phyloP scores from a whole-genome alignment of 2,797 vertebrate genomes.

The Sebastes minor region DNA sequence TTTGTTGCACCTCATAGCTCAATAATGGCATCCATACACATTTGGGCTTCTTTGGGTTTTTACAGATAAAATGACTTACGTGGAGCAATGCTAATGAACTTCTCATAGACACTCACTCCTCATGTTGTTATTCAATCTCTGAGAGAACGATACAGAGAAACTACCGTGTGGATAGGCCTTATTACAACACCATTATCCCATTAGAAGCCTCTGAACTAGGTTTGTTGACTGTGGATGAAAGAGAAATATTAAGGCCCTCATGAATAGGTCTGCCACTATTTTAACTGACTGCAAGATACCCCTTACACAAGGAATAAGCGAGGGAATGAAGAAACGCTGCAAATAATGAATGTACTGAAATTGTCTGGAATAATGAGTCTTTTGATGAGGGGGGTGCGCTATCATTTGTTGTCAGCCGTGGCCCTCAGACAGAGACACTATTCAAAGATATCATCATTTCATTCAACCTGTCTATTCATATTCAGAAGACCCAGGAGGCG shows the following conservation, averaged over 20 bases:
- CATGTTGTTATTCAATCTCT: slow-evolving; percentile 26
- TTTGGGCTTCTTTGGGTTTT: not conserved
- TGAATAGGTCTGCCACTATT: slow-evolving; percentile 56
- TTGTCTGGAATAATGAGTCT: slow-evolving; percentile 65
- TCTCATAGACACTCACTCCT: not conserved
- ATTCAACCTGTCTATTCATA: slow-evolving; percentile 78
- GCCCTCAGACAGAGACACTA: slow-evolving; percentile 52
- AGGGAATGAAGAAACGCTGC: slow-evolving; percentile 40
- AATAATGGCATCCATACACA: not conserved
- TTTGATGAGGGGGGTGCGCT: slow-evolving; percentile 44
- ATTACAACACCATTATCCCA: slow-evolving; percentile 65
- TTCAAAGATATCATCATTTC: slow-evolving; percentile 74
- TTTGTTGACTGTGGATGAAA: slow-evolving; percentile 56
- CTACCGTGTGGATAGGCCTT: not conserved
- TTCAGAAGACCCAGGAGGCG: slow-evolving; percentile 43
- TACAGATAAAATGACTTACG: not conserved
- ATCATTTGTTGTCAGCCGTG: slow-evolving; percentile 59
- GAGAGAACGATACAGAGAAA: slow-evolving; percentile 17
- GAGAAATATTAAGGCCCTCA: slow-evolving; percentile 58
- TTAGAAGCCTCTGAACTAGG: slow-evolving; percentile 50
- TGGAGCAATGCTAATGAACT: slow-evolving; percentile 1
- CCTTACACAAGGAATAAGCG: slow-evolving; percentile 50
- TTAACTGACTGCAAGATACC: slow-evolving; percentile 49
- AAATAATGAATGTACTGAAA: slow-evolving; percentile 68
- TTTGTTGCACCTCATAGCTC: not conserved